These are phyloP conservation scores for Odontocolon sp. DNA, from an alignment of 2,888 invertebrate species.

Conservation along the genomic window DNA sequence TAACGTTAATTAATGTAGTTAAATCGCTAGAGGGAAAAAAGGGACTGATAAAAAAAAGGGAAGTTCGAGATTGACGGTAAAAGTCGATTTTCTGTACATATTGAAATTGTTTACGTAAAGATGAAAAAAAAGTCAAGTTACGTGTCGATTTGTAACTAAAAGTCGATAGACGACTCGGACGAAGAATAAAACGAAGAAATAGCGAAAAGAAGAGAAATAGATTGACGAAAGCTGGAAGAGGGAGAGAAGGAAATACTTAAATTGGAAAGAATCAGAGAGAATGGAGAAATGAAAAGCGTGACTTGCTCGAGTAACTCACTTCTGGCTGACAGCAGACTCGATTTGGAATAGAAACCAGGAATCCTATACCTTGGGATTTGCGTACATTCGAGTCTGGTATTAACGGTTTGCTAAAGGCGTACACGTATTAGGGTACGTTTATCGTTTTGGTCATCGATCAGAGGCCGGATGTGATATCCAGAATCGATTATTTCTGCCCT, in stretches of 20 bases:
- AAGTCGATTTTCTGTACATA: constrained; percentile 16
- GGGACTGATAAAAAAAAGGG: background rate
- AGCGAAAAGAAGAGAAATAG: background rate
- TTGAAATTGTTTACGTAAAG: constrained; percentile 14
- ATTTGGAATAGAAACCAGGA: constrained; percentile 23
- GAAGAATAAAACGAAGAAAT: constrained; percentile 1
- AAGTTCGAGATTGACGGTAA: background rate
- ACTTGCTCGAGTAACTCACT: constrained; percentile 35
- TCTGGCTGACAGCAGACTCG: constrained; percentile 13
- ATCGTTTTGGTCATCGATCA: too few species aligned
- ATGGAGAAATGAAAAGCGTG: constrained; percentile 32
- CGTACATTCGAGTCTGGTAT: constrained; percentile 33
- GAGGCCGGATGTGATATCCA: too few species aligned
- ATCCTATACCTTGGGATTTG: constrained; percentile 34
- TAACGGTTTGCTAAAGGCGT: constrained; percentile 31
- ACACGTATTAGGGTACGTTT: constrained; percentile 37
- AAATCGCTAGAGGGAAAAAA: background rate
- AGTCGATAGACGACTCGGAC: constrained; percentile 15
- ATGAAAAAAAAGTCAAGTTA: too few species aligned
- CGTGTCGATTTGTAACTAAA: background rate
- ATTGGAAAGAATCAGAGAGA: background rate
- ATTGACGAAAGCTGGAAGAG: background rate
- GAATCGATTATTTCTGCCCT: too few species aligned
- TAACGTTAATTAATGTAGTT: constrained; percentile 4
- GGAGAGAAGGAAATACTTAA: background rate